Base-by-base conservation (phyloP, 1,140 invertebrate genomes). In the Psix sp. region DNA sequence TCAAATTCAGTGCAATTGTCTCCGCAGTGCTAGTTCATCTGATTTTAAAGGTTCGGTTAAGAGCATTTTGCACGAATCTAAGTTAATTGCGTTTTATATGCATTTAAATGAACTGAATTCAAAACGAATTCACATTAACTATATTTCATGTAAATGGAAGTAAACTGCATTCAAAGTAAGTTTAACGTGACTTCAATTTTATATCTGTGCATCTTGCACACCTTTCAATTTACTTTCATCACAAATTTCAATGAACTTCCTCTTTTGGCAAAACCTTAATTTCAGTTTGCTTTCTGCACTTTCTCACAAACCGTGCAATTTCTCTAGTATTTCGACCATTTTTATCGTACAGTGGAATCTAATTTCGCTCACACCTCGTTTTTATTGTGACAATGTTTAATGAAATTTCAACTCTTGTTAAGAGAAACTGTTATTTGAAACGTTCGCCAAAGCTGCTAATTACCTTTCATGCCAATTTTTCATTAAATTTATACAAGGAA, bases 181-280 rank as follows among this genome's bases (percentile, higher is more conserved):
- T 65, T 65, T 54, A 65, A 54, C 48, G 39, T 54, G 40, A 52
- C 46, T 65, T 38, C 46, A 65, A 65, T 65, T 65, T 65, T 65
- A 65, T 65, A 54, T 52, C 40, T 52, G 46, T 52, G 46, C 46
- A 51, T 51, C 59, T 63, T 29, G 36, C 48, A 43, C 31, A 65
- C n/a, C 54, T 54, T 65, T 38, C 48, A 45, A 43, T 65, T 52
- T 6, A 63, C 39, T 62, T 35, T 42, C 16, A 36, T 46, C 13
- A 42, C 24, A 63, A 63, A 63, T 63, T 63, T 42, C 45, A 49
- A 62, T 36, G 9, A 17, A 49, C 24, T 51, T 51, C 15, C 46
- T 21, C 14, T 63, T 52, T 51, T 29, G 11, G 38, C 29, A n/a
- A n/a, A 42, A 51, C 38, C 46, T 51, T 51, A 42, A 62, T 62